Conservation (phyloP, 2,888 invertebrate species). For the Pyrocoelia pectoralis region DNA sequence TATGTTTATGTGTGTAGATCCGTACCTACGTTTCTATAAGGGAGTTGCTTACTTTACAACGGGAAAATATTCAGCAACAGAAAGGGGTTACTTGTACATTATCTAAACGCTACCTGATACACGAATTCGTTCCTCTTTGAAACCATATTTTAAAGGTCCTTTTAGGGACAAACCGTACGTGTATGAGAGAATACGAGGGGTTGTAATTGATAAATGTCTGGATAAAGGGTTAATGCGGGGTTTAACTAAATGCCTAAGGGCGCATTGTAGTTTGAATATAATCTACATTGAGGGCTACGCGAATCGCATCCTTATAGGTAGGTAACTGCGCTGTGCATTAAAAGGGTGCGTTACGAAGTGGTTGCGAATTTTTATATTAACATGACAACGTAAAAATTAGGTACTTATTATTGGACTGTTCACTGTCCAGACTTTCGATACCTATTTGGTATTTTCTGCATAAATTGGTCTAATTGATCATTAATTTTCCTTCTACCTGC, state of each 20-base stretch:
- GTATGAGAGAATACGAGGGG: constrained; percentile 19
- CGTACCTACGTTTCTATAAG: constrained; percentile 34
- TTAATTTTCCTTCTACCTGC: too few relatives aligned
- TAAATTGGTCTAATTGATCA: too few relatives aligned
- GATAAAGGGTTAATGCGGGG: constrained; percentile 38
- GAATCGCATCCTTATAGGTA: constrained; percentile 7
- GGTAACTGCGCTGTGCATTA: constrained; percentile 4
- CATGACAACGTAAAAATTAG: neutral
- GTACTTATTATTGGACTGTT: too few relatives aligned
- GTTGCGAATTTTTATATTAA: neutral
- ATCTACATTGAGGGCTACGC: constrained; percentile 20
- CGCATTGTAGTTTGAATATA: constrained; percentile 31
- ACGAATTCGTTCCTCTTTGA: constrained; percentile 9
- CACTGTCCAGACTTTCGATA: too few relatives aligned
- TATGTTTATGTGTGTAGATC: constrained; percentile 24
- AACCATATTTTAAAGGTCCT: constrained; percentile 14
- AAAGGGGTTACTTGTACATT: constrained; percentile 2
- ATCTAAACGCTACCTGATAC: constrained; percentile 10
- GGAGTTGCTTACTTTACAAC: neutral
- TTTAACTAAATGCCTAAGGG: constrained; percentile 23
- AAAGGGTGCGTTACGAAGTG: neutral
- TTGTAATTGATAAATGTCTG: constrained; percentile 38
- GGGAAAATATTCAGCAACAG: neutral
- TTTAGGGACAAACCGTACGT: constrained; percentile 18
- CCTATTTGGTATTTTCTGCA: too few relatives aligned